Evolutionary conservation across 2,113 vertebrate species (phyloP).

Genomic region (Varanus komodoensis): DNA sequence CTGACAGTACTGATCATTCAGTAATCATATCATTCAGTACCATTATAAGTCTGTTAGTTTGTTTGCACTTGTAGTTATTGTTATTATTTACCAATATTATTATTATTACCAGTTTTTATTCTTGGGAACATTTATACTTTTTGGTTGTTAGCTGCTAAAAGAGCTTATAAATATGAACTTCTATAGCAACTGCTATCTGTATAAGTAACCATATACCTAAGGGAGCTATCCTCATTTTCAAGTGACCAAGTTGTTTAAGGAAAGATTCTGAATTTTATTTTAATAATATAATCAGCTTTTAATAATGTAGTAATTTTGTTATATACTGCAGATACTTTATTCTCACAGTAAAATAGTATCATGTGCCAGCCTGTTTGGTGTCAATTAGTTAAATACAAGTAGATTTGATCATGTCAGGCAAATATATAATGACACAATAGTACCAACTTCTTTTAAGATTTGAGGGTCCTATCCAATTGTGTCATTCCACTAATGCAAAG

Average conservation of each 20-base stretch:
- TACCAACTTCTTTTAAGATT: slow-evolving; percentile 39
- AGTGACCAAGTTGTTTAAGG: not conserved
- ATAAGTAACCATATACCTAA: not conserved
- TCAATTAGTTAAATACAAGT: not conserved
- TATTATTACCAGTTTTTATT: not conserved
- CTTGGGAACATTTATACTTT: no score
- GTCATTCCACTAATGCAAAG: not conserved
- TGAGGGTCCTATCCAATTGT: not conserved
- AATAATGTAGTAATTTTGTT: no score
- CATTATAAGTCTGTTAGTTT: not conserved
- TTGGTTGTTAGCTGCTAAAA: no score
- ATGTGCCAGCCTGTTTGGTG: not conserved
- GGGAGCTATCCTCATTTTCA: not conserved
- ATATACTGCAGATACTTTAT: not conserved
- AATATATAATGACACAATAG: slow-evolving; percentile 16
- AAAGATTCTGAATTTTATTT: not conserved
- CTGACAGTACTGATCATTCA: no score
- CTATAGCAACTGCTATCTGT: not conserved
- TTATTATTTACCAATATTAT: not conserved
- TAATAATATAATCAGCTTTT: not conserved
- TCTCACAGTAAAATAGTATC: not conserved
- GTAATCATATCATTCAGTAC: no score
- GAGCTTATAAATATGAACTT: not conserved
- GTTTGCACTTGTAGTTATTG: not conserved
- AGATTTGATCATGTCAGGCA: not conserved